Evolutionary conservation across 2,113 vertebrate genomes (phyloP), one percentile per base, ranked within the genome.

Genomic region (Camelus bactrianus): DNA sequence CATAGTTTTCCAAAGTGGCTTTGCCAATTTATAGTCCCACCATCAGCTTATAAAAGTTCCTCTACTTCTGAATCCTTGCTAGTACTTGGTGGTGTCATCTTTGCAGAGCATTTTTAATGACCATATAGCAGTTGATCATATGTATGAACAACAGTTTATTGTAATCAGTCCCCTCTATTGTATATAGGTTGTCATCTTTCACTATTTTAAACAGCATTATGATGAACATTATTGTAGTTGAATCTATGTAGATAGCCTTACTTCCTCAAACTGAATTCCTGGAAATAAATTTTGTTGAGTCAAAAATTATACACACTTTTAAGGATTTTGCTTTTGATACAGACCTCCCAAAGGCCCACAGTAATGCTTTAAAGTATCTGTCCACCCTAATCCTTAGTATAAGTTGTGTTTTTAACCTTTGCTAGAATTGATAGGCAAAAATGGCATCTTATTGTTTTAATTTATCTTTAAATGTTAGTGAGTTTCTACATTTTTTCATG

Each of bases 201-300:
- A 62, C 19, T 42, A 76, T 81, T 91, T 60, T 93, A 87, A 95
- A 70, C 4, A 92, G 14, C 50, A 79, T 10, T 54, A 8, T 56
- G 52, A 50, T 64, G 24, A 85, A 65, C n/a, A 62, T 67, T 46
- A 60, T 65, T 94, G 3, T 79, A 79, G 50, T 8, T 22, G 26
- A 64, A 72, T 94, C n/a, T 87, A 93, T 77, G 14, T 91, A 28
- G 5, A 56, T 94, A 91, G 80, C 12, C 75, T 89, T 92, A 93
- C 46, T 90, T 94, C 58, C 35, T 83, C 70, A 7, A 79, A 91
- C 48, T 72, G 72, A 81, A 76, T 83, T 75, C 19, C 69, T 91
- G 12, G n/a, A 91, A 87, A 52, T 82, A 90, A 91, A 79, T 62
- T 75, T 24, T 24, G 24, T 48, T 67, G 46, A 28, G 38, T 73